These are phyloP conservation scores for Venusia cambrica DNA, from an alignment of 2,888 invertebrate genomes.

Conservation along the genomic window DNA sequence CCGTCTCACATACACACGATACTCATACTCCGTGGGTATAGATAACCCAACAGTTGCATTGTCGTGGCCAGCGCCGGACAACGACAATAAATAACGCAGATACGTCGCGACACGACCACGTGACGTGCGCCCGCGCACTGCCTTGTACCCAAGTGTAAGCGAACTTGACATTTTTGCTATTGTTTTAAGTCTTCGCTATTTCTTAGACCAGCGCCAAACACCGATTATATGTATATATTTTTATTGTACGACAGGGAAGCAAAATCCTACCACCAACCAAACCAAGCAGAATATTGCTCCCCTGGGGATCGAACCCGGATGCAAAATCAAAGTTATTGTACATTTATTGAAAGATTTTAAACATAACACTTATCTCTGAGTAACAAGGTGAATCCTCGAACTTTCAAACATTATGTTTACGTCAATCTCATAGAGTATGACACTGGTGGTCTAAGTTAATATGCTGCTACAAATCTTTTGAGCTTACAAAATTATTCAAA, in stretches of 20 bases:
- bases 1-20: conserved; percentile 21
- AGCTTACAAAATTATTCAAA: conserved; percentile 11
- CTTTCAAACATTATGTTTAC: no score
- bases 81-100: conserved; percentile 75
- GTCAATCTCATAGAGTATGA: no score
- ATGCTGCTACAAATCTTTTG: no score
- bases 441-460: no score
- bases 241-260: no score
- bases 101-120: conserved; percentile 70
- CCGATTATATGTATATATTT: background rate
- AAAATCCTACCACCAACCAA: no score
- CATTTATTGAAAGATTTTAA: no score
- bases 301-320: no score
- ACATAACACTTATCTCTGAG: no score
- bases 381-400: no score
- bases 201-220: conserved; percentile 1
- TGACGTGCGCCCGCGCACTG: conserved; percentile 62
- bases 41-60: conserved; percentile 29
- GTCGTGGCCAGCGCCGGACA: conserved; percentile 62
- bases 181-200: conserved; percentile 2
- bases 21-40: conserved; percentile 15
- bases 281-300: no score
- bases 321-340: no score
- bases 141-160: conserved; percentile 27
- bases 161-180: conserved; percentile 21